Percentiles rank a stretch among this genome's conserved stretches.
phyloP scores from a whole-genome alignment of 2,888 invertebrate genomes.

The Apoda limacodes region DNA sequence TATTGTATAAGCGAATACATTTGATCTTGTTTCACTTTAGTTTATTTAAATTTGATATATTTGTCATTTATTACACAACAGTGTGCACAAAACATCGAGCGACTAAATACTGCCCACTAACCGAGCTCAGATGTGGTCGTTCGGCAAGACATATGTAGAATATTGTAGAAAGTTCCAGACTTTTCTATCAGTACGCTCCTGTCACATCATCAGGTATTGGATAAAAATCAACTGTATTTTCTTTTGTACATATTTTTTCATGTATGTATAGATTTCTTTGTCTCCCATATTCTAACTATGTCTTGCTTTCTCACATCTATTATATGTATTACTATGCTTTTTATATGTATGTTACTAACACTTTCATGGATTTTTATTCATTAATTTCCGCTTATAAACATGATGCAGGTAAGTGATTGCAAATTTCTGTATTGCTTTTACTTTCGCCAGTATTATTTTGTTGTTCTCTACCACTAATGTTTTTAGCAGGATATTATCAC shows the following conservation, averaged over 20 bases:
- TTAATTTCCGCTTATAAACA: too few species aligned
- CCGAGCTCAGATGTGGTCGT: slow-evolving; percentile 64
- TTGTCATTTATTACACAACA: slow-evolving; percentile 27
- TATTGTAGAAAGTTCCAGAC: slow-evolving; percentile 26
- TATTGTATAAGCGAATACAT: background rate
- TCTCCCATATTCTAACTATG: slow-evolving; percentile 60
- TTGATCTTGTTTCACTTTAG: background rate
- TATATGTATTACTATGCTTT: slow-evolving; percentile 13
- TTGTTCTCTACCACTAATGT: too few species aligned
- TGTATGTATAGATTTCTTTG: slow-evolving; percentile 29
- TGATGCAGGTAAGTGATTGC: slow-evolving; percentile 5
- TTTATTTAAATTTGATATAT: background rate
- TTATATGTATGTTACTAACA: slow-evolving; percentile 8
- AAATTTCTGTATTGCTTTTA: background rate
- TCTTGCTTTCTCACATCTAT: slow-evolving; percentile 62
- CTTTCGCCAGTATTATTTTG: too few species aligned
- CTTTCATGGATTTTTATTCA: slow-evolving; percentile 12
- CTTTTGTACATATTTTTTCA: slow-evolving; percentile 29
- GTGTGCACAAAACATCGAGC: slow-evolving; percentile 25
- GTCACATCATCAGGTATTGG: slow-evolving; percentile 44
- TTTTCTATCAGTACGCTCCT: slow-evolving; percentile 14
- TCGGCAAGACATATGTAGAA: slow-evolving; percentile 61
- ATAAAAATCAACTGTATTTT: slow-evolving; percentile 19
- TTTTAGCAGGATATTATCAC: too few species aligned
- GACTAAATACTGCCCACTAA: slow-evolving; percentile 33